Evolutionary conservation across 2,113 vertebrate genomes (phyloP), one percentile per base, ranked within the genome.

Genomic region (Plectropomus leopardus): DNA sequence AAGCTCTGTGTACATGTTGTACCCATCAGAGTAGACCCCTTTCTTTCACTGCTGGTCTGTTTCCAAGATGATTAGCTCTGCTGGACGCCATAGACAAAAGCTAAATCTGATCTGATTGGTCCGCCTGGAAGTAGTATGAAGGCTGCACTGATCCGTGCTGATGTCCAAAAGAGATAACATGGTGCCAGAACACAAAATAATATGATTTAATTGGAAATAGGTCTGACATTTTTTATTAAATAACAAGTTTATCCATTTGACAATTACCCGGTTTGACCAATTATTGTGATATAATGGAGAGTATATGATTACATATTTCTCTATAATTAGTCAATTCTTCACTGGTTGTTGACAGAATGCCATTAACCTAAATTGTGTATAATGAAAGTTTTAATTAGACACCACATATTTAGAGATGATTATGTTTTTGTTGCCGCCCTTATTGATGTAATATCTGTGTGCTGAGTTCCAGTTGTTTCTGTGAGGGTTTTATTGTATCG

Each of bases 371-470:
- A 50, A 76, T 70, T 0, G 5, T 50, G 10, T 13, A 30, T 64
- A 16, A 61, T 54, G n/a, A 24, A 61, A 26, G 44, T n/a, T 47
- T 76, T 61, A 44, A 68, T 63, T 48, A 70, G 7, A 69, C 68
- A 68, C 23, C 15, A n/a, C 44, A 44, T 34, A 28, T 21, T 7
- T 45, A 13, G 26, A 21, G 19, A 36, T 54, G 5, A 59, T 74
- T 59, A 19, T 53, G 42, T 73, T 66, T n/a, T 30, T 51, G 32
- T 16, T 42, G 2, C 19, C 9, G 6, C 36, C 21, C 45, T 48
- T 34, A 34, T 36, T 14, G 15, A 36, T 34, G 21, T 57, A 14
- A 47, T 55, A 53, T 40, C 4, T n/a, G 28, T 26, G 0, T 26
- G 15, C 10, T 68, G 26, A 36, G 9, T 57, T 75, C 7, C 19